A percentile compares a stretch with the other conserved stretches of the same genome.
phyloP scores from a whole-genome alignment of 2,888 invertebrate species.

The Caenorhabditis drosophilae region DNA sequence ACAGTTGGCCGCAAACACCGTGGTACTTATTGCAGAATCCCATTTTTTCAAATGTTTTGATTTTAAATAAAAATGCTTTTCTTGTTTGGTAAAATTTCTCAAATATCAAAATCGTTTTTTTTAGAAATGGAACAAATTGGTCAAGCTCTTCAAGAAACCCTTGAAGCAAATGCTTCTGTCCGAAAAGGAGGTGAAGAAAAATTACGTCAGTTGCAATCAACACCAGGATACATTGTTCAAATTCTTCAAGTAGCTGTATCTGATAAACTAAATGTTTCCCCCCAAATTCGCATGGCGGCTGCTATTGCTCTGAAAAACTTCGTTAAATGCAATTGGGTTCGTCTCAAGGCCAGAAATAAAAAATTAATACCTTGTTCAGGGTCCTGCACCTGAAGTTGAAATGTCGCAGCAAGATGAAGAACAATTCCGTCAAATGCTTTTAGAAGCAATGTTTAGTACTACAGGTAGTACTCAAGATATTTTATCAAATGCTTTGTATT shows the following conservation, averaged over 20 bases:
- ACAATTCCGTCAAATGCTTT: slow-evolving; percentile 76
- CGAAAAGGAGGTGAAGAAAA: slow-evolving; percentile 68
- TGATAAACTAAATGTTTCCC: slow-evolving; percentile 76
- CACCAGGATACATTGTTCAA: slow-evolving; percentile 34
- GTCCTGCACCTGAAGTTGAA: slow-evolving; percentile 47
- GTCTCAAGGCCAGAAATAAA: too few species aligned
- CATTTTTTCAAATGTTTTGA: neutral
- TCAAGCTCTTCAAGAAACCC: slow-evolving; percentile 69
- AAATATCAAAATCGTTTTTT: neutral
- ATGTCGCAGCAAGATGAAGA: slow-evolving; percentile 49
- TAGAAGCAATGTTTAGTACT: slow-evolving; percentile 85
- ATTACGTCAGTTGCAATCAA: slow-evolving; percentile 36
- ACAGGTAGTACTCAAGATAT: slow-evolving; percentile 90
- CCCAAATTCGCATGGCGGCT: slow-evolving; percentile 86
- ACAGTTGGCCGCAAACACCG: slow-evolving; percentile 15
- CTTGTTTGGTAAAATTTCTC: neutral
- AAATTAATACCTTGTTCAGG: too few species aligned
- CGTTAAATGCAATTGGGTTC: slow-evolving; percentile 95
- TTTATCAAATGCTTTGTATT: slow-evolving; percentile 72
- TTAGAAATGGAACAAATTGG: slow-evolving; percentile 43
- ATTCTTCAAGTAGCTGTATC: slow-evolving; percentile 37
- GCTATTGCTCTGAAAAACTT: slow-evolving; percentile 96
- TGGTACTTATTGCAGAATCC: slow-evolving; percentile 1
- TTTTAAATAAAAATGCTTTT: neutral
- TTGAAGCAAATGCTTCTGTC: slow-evolving; percentile 68